Evolutionary conservation across 2,113 vertebrate species (phyloP).

Genomic region (Mustela nigripes): DNA sequence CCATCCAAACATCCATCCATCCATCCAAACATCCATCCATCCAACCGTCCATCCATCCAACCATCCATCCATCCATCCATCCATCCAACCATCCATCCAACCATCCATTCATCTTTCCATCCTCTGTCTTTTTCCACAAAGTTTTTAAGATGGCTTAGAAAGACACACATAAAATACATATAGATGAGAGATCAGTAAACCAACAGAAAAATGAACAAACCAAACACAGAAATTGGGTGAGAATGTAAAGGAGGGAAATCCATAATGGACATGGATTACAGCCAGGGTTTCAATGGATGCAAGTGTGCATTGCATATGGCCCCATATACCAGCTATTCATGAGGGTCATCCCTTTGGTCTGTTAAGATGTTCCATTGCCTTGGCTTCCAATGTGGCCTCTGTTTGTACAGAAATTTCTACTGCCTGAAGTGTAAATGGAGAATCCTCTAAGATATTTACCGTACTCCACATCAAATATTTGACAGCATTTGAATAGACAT

Average conservation of each 20-base stretch:
- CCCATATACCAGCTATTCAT: fast-evolving
- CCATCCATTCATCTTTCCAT: not conserved
- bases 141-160: not conserved
- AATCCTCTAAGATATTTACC: too few species aligned
- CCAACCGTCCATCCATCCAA: too few species aligned
- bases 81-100: not conserved
- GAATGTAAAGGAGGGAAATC: not conserved
- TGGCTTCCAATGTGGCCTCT: too few species aligned
- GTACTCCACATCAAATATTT: not conserved
- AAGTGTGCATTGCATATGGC: fast-evolving
- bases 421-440: not conserved
- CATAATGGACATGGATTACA: fast-evolving
- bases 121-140: not conserved
- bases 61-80: too few species aligned
- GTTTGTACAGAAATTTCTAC: not conserved
- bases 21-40: too few species aligned
- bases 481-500: not conserved
- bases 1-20: too few species aligned
- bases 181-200: not conserved
- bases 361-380: not conserved
- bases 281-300: fast-evolving
- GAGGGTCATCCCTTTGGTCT: fast-evolving
- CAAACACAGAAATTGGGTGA: not conserved
- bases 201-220: not conserved
- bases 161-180: not conserved